Evolutionary conservation across 2,888 invertebrate genomes (phyloP).

Genomic region (Drosophila robusta): DNA sequence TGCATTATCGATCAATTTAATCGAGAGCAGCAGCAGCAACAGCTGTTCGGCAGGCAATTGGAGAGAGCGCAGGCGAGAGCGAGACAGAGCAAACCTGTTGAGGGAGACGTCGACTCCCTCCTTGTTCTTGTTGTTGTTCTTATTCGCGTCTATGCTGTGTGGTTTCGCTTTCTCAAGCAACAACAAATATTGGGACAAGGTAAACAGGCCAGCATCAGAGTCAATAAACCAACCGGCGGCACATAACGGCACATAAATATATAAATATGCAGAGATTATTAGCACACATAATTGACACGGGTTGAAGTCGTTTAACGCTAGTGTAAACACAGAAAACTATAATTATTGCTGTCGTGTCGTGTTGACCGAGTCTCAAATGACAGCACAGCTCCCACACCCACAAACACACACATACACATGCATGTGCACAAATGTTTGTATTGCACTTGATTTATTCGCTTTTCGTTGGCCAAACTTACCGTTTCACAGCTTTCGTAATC

Average conservation of each 20-base stretch:
- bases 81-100: constrained; percentile 54
- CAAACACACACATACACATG: constrained; percentile 25
- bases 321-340: constrained; percentile 18
- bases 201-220: constrained; percentile 53
- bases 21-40: constrained; percentile 32
- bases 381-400: constrained; percentile 48
- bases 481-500: constrained; percentile 28
- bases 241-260: constrained; percentile 24
- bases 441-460: constrained; percentile 14
- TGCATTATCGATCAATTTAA: constrained; percentile 48
- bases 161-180: constrained; percentile 68
- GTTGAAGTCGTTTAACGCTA: constrained; percentile 8
- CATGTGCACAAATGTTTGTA: constrained; percentile 47
- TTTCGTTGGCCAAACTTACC: constrained; percentile 52
- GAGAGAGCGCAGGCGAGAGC: constrained; percentile 11
- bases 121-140: constrained; percentile 34
- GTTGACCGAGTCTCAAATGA: constrained; percentile 38
- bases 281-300: constrained; percentile 17
- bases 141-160: constrained; percentile 28
- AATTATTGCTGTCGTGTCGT: constrained; percentile 40
- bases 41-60: constrained; percentile 12
- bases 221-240: constrained; percentile 38
- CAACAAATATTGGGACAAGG: constrained; percentile 63
- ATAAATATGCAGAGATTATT: constrained; percentile 12
- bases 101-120: constrained; percentile 34